Evolutionary conservation across 2,888 invertebrate species (phyloP).

Genomic region (Rhynchonema sp.): DNA sequence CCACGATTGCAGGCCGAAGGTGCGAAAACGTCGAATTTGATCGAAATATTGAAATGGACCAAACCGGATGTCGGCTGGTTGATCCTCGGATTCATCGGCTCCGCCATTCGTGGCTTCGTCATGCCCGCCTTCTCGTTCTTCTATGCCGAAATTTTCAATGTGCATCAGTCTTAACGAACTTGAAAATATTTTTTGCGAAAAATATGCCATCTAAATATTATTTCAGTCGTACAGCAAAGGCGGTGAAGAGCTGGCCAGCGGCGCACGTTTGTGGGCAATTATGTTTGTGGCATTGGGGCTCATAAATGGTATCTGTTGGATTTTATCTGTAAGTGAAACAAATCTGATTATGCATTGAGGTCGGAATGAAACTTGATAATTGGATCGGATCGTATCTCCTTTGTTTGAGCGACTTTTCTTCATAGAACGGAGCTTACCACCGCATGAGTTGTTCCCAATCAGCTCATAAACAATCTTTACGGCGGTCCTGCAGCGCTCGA

Average conservation of each 20-base stretch:
- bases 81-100: constrained; percentile 26
- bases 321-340: constrained; percentile 17
- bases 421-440: background rate
- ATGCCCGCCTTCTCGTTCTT: constrained; percentile 36
- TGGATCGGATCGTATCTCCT: too few species aligned
- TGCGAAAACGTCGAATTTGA: background rate
- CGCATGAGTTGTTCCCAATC: too few species aligned
- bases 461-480: too few species aligned
- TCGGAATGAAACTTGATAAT: too few species aligned
- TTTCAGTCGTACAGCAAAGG: constrained; percentile 31
- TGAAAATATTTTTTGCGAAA: constrained; percentile 4
- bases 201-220: background rate
- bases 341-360: too few species aligned
- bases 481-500: too few species aligned
- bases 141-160: constrained; percentile 23
- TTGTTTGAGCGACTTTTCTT: background rate
- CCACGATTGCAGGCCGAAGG: background rate
- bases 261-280: constrained; percentile 34
- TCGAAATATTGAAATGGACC: constrained; percentile 28
- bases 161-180: constrained; percentile 9
- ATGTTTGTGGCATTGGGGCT: constrained; percentile 28
- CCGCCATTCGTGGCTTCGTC: constrained; percentile 29
- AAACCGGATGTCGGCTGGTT: constrained; percentile 30
- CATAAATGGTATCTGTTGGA: constrained; percentile 27
- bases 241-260: constrained; percentile 25